phyloP scores from a whole-genome alignment of 2,888 invertebrate species.

The Megaustenia siamemsis region DNA sequence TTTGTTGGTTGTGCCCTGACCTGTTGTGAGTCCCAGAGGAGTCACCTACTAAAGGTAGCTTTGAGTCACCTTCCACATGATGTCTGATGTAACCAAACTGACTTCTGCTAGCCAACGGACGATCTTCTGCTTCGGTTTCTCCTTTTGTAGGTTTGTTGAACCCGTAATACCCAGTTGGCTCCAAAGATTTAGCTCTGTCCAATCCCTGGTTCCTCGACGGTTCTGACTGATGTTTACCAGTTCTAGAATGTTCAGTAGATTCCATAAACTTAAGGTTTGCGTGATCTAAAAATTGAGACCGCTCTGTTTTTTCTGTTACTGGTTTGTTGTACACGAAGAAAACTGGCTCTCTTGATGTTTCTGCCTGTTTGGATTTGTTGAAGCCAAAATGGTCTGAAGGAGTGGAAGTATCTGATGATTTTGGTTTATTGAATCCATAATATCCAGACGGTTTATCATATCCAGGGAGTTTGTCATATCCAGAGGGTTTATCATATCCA shows the following conservation, averaged over 20 bases:
- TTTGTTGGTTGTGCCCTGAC: neutral
- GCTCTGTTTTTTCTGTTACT: neutral
- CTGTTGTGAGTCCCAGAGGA: neutral
- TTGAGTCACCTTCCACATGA: neutral
- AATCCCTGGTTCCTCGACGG: neutral
- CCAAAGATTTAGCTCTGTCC: constrained; percentile 33
- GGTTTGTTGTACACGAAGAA: constrained; percentile 19
- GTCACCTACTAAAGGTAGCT: neutral
- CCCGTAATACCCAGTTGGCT: constrained; percentile 18
- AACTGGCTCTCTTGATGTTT: neutral
- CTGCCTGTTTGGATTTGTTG: constrained; percentile 5
- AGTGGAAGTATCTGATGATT: neutral
- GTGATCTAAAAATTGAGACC: neutral
- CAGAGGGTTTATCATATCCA: constrained; percentile 35
- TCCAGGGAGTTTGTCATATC: constrained; percentile 27
- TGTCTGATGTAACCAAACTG: neutral
- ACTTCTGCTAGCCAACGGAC: neutral
- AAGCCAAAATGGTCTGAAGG: constrained; percentile 14
- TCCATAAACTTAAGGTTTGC: neutral
- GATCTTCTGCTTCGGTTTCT: neutral
- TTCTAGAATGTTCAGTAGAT: neutral
- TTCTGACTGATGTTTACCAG: neutral
- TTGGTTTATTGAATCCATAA: constrained; percentile 28
- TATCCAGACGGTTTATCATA: constrained; percentile 35
- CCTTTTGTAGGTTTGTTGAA: neutral